Base-by-base conservation (phyloP, 2,113 vertebrate species). In the Aythya baeri region DNA sequence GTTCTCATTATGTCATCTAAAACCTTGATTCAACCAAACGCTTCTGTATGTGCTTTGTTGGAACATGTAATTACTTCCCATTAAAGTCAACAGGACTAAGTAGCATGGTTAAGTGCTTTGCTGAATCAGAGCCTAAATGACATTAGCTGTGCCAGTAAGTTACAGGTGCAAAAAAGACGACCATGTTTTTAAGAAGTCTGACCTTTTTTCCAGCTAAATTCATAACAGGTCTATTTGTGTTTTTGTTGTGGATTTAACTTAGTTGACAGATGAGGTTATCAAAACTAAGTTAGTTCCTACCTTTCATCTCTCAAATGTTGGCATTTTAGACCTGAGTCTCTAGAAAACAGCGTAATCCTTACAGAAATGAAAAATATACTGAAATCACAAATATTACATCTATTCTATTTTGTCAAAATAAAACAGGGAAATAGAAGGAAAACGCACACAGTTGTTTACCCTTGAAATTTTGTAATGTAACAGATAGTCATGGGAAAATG, bases 21-120 rank as follows among this genome's bases (percentile, higher is more conserved):
- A 96, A 91, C 65, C 83, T 86, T 93, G 94, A 94, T 94, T 96
- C 88, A 96, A 90, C 76, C 88, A 93, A 96, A 79, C 75, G 80
- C 95, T 97, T 96, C 91, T 95, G 75, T 36, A 44, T 86, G 85
- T 85, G 79, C 85, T 91, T 96, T 96, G 93, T 88, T 96, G 91
- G 95, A 96, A 95, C 76, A 81, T 96, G 95, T 95, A 96, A 97
- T 97, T 97, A 97, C 89, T 91, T 94, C 79, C 89, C 93, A 96
- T 96, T 97, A 96, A 96, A 97, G 93, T 94, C 94, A 97, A 95
- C 17, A 0, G 85, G 85, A 88, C 88, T 94, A 95, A 97, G 88
- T 83, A 96, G 68, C 79, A 95, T 65, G 52, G 79, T 83, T 95
- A 96, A 96, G 94, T 95, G 94, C 94, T 97, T 81, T 92, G 86